Evolutionary conservation across 2,113 vertebrate species (phyloP).

Genomic region (Sterna hirundo): DNA sequence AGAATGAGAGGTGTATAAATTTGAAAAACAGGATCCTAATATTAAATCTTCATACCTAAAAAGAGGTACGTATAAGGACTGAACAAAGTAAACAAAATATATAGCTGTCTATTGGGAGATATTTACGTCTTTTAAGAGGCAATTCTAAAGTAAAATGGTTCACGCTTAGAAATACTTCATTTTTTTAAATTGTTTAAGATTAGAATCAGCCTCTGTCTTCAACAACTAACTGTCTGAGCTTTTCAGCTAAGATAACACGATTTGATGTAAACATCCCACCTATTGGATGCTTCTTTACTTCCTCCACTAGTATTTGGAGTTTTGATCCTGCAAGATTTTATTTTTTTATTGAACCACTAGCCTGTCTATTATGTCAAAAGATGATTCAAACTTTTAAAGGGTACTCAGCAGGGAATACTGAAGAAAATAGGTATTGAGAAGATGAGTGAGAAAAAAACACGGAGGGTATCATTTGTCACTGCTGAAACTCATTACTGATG

Average conservation of each 20-base stretch:
- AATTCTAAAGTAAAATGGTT: background rate
- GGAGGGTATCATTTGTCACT: constrained; percentile 38
- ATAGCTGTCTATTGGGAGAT: background rate
- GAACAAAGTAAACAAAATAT: background rate
- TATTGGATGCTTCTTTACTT: background rate
- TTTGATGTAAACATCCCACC: background rate
- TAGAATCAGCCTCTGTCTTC: background rate
- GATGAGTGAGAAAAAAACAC: constrained; percentile 35
- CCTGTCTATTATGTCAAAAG: constrained; percentile 29
- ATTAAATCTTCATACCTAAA: background rate
- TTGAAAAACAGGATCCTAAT: background rate
- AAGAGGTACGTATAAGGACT: background rate
- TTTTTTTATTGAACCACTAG: background rate
- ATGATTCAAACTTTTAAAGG: constrained; percentile 52
- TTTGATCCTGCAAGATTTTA: background rate
- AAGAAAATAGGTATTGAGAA: constrained; percentile 41
- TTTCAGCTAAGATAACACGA: background rate
- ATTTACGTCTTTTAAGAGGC: background rate
- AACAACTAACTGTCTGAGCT: background rate
- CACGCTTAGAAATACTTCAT: background rate
- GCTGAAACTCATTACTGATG: constrained; percentile 30
- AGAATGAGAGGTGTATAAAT: background rate
- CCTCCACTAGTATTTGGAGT: background rate
- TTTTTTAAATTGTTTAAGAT: background rate
- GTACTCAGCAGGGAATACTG: constrained; percentile 24